Evolutionary conservation across 2,797 vertebrate species (phyloP).

Genomic region (Sebastes oblongus): DNA sequence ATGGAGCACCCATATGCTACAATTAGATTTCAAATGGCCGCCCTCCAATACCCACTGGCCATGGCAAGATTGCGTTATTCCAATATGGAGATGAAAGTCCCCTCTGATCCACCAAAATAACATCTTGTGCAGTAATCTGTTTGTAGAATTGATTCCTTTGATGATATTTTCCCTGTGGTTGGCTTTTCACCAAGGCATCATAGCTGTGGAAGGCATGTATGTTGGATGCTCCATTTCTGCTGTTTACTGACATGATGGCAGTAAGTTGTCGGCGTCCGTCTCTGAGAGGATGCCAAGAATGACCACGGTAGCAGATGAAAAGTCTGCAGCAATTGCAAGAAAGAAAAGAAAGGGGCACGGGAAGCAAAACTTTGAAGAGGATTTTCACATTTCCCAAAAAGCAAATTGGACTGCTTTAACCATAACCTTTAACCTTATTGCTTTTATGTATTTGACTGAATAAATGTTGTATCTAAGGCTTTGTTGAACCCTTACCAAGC

Average conservation of each 20-base stretch:
- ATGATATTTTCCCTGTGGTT: conserved; percentile 64
- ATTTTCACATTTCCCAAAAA: background rate
- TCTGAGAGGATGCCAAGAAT: conserved; percentile 2
- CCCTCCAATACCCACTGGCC: conserved; percentile 60
- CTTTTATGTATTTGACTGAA: conserved; percentile 21
- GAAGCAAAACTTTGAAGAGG: background rate
- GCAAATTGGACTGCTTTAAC: conserved; percentile 10
- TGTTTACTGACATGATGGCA: background rate
- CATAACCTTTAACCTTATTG: background rate
- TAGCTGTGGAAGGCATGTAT: background rate
- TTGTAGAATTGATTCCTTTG: conserved; percentile 72
- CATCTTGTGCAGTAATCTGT: conserved; percentile 67
- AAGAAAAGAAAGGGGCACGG: background rate
- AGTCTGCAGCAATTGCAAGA: background rate
- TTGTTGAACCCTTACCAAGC: background rate
- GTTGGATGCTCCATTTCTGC: conserved; percentile 3
- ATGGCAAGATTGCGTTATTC: conserved; percentile 67
- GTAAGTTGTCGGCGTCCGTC: background rate
- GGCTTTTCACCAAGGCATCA: conserved; percentile 38
- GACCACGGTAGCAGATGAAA: background rate
- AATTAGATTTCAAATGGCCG: conserved; percentile 59
- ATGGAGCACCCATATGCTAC: conserved; percentile 36
- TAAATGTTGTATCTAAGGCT: conserved; percentile 21
- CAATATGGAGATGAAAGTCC: conserved; percentile 73
- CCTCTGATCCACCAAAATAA: conserved; percentile 68